Base-by-base conservation (phyloP, 2,797 vertebrate species). In the Cygnus olor region DNA sequence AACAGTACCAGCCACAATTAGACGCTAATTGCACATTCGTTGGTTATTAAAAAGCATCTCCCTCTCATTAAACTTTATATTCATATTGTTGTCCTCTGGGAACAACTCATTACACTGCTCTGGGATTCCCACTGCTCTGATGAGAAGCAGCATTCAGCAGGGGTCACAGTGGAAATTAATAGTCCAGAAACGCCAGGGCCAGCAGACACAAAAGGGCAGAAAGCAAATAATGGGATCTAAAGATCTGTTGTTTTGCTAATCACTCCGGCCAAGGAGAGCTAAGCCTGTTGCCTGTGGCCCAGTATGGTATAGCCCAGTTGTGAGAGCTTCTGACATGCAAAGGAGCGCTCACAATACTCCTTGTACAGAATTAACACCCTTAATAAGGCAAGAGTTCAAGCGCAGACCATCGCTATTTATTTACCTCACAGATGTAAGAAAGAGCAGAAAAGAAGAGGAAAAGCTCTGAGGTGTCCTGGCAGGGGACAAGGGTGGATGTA, bases 21-120 rank as follows among this genome's bases (percentile, higher is more conserved):
- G 79, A 89, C 85, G 56, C 89, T 95, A 95, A 96, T 95, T 95
- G 91, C 0, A 0, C 91, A 85, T 96, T 96, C 60, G 2, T 71
- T 88, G 81, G 76, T 86, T 94, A 87, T 83, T 89, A 83, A 91
- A 93, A 94, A 93, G 69, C 86, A 85, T 94, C 89, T 90, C 89
- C 71, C 78, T 96, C 93, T 97, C 96, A 96, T 96, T 96, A 97
- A 94, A 94, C 78, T 94, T 93, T 71, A 80, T 77, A 94, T 95
- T 96, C 89, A 74, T 93, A 63, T 85, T 89, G 53, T 66, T 91
- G 56, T 94, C 95, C 88, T 91, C 80, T 93, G 94, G 95, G 95
- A 94, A 54, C 85, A 79, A 13, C 91, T 96, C 89, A 93, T 94
- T 96, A 94, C 0, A 0, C 82, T 91, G 60, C 53, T 84, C 80